phyloP scores from a whole-genome alignment of 2,797 vertebrate species.

The Columba guinea region DNA sequence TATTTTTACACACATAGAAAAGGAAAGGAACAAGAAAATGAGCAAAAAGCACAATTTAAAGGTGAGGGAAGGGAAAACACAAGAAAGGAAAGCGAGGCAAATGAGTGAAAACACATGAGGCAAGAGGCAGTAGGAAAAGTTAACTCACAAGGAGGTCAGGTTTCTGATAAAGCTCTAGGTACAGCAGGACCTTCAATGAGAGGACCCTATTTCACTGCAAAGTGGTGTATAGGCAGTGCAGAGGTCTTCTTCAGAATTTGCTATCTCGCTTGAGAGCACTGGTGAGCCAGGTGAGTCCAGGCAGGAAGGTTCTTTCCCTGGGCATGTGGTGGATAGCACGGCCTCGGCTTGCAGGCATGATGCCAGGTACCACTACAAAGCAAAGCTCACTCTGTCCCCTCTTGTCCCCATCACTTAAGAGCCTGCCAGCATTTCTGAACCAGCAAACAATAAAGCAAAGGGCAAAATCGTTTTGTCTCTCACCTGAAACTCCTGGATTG shows the following conservation, averaged over 20 bases:
- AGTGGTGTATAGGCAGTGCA: background rate
- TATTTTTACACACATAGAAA: background rate
- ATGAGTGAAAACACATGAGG: background rate
- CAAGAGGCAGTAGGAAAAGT: background rate
- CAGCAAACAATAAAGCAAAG: background rate
- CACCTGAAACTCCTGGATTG: background rate
- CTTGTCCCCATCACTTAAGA: rapidly evolving
- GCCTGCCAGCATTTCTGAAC: background rate
- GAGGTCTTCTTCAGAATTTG: background rate
- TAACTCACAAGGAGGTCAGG: background rate
- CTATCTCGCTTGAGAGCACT: background rate
- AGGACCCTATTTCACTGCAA: background rate
- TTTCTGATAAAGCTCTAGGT: background rate
- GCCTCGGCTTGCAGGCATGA: rapidly evolving
- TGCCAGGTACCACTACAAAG: background rate
- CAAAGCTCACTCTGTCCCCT: background rate
- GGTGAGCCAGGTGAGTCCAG: rapidly evolving
- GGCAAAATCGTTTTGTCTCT: background rate
- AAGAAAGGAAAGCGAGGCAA: background rate
- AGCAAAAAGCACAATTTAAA: background rate
- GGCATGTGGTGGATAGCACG: rapidly evolving
- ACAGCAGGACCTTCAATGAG: background rate
- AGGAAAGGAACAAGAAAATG: background rate
- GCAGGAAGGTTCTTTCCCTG: rapidly evolving
- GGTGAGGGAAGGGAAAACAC: background rate